Base-by-base conservation (phyloP, 2,113 vertebrate genomes). In the Pimephales promelas region DNA sequence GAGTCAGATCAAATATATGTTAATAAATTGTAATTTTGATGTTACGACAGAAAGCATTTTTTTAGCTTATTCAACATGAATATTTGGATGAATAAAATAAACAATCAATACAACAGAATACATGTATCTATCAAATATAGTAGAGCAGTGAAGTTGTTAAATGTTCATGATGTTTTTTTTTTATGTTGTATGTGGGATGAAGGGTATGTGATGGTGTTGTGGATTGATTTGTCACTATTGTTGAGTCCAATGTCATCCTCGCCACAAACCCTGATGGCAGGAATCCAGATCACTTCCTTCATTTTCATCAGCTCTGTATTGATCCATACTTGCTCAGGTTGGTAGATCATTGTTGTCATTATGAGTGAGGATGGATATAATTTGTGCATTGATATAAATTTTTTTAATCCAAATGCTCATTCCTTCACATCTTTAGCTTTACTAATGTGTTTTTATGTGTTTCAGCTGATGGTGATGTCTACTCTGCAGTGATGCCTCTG, bases 271-370 rank as follows among this genome's bases (percentile, higher is more conserved):
- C 18, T 36, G 9, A 68, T 68, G 64, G 64, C 64, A 36, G 18
- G 18, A 68, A 36, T 36, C 16, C 14, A 31, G 77, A 66, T 47
- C 2, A n/a, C 5, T 0, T 64, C 4, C 5, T 31, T 79, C 5
- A 66, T 79, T 31, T 47, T 79, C 59, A 47, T 22, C 77, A 66
- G 43, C 26, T 79, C 26, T 13, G 24, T 79, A 34, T 49, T 66
- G 3, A 18, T 31, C 49, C 40, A n/a, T 11, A 31, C 77, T 64
- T 24, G 9, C 4, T 79, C 77, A 79, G 77, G 77, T 79, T 61
- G 31, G 68, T 71, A 20, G 8, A 8, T 40, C 40, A 2, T 61
- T 18, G 18, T 34, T n/a, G n/a, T n/a, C 8, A 2, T 68, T 36
- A 36, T 36, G 18, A 68, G 2, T 68, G 10, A 36, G 64, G 16